phyloP scores from a whole-genome alignment of 2,113 vertebrate species.

The Hemichromis elongatus region DNA sequence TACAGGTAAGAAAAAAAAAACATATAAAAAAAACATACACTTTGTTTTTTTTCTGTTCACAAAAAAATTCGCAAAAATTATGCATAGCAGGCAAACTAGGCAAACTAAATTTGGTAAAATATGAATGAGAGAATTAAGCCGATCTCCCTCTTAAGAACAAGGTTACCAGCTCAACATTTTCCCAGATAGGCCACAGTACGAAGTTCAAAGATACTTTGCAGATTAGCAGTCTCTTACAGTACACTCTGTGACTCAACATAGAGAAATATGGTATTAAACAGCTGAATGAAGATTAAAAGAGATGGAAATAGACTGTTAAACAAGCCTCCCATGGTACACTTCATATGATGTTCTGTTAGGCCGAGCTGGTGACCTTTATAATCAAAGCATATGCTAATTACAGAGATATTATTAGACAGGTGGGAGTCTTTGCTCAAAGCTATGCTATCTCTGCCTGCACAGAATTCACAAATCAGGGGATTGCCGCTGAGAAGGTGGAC shows the following conservation, averaged over 20 bases:
- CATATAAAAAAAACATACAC: background rate
- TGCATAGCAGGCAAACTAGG: background rate
- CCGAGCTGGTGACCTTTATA: constrained; percentile 66
- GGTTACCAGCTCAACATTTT: background rate
- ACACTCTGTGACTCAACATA: constrained; percentile 14
- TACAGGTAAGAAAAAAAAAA: background rate
- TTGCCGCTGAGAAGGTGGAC: constrained; percentile 39
- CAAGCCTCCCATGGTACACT: constrained; percentile 49
- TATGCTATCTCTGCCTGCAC: constrained; percentile 36
- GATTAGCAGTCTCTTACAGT: constrained; percentile 14
- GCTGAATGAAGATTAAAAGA: constrained; percentile 54
- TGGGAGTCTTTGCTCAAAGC: constrained; percentile 49
- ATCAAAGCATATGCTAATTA: constrained; percentile 70
- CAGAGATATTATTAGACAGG: constrained; percentile 56
- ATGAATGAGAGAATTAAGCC: background rate
- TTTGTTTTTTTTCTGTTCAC: background rate
- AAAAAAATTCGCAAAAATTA: background rate
- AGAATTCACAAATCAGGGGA: constrained; percentile 48
- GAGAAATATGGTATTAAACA: constrained; percentile 33
- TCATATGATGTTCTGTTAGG: constrained; percentile 43
- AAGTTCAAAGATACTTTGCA: background rate
- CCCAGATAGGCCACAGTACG: background rate
- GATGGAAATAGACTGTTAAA: constrained; percentile 59
- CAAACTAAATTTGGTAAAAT: background rate
- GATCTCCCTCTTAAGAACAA: background rate